Conservation (phyloP, 2,888 invertebrate species). For the Thelaira solivaga region DNA sequence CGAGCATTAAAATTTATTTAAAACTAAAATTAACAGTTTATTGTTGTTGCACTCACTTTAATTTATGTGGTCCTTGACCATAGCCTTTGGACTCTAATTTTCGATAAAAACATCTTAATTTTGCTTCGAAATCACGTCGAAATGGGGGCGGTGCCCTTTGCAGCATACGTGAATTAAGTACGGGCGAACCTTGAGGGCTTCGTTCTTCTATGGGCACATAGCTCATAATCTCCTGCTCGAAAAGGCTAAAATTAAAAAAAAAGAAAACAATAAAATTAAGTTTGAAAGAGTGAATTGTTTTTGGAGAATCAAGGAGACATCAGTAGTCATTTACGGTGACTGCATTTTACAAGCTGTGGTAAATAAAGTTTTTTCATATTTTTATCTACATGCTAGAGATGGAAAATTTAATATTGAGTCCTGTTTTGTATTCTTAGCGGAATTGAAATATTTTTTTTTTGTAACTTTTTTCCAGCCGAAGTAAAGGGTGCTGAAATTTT, state of each 20-base stretch:
- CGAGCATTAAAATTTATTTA: background rate
- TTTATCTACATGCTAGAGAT: too few species aligned
- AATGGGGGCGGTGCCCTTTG: slow-evolving; percentile 93
- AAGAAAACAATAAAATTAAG: slow-evolving; percentile 54
- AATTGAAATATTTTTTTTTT: too few species aligned
- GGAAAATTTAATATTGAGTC: too few species aligned
- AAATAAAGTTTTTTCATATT: too few species aligned
- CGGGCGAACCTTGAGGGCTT: slow-evolving; percentile 84
- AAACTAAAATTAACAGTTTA: background rate
- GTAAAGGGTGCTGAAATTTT: too few species aligned
- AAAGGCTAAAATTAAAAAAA: slow-evolving; percentile 85
- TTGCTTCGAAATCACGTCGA: slow-evolving; percentile 95
- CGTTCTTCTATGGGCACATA: slow-evolving; percentile 86
- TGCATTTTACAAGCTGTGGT: too few species aligned
- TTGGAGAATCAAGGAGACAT: too few species aligned
- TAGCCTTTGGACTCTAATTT: slow-evolving; percentile 97
- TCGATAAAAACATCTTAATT: slow-evolving; percentile 94
- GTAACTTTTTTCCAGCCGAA: too few species aligned
- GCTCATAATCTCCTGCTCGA: slow-evolving; percentile 99
- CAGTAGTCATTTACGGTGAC: too few species aligned
- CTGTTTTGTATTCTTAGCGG: too few species aligned
- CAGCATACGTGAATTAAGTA: slow-evolving; percentile 83
- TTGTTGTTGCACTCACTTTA: slow-evolving; percentile 83
- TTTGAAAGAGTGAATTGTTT: background rate
- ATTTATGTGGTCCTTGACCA: slow-evolving; percentile 97